A percentile compares a stretch with the other conserved stretches of the same genome.
Conservation (phyloP, 1,140 invertebrate species). For the Drosophila orena region DNA sequence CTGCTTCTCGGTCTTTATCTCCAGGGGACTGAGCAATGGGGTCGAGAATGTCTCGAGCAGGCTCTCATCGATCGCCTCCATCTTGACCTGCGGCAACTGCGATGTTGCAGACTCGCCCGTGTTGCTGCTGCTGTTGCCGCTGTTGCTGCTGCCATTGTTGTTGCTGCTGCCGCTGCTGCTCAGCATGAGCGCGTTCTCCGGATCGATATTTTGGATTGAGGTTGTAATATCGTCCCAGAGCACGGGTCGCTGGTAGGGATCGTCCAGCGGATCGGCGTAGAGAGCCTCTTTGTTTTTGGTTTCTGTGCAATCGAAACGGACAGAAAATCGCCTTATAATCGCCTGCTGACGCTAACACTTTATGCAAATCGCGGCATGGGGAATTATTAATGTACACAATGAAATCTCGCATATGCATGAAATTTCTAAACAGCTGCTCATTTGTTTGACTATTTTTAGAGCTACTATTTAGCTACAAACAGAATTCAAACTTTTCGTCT, state of each 20-base stretch:
- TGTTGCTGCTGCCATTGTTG: conserved; percentile 31
- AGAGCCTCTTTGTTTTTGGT: conserved; percentile 85
- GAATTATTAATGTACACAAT: conserved; percentile 69
- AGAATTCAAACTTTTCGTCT: conserved; percentile 1
- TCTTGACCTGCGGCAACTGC: conserved; percentile 88
- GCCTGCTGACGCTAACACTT: conserved; percentile 65
- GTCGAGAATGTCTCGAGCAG: conserved; percentile 85
- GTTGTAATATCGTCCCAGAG: conserved; percentile 95
- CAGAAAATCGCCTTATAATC: conserved; percentile 62
- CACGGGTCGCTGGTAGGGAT: conserved; percentile 92
- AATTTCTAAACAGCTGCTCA: conserved; percentile 69
- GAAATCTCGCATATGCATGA: conserved; percentile 81
- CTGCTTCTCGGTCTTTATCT: conserved; percentile 88
- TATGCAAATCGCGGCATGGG: conserved; percentile 60
- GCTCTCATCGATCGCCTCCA: conserved; percentile 89
- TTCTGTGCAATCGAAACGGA: conserved; percentile 41
- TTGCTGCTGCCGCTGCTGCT: conserved; percentile 76
- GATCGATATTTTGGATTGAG: conserved; percentile 94
- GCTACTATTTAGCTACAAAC: background rate
- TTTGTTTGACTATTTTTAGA: conserved; percentile 66
- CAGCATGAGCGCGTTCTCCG: conserved; percentile 94
- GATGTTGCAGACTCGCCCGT: conserved; percentile 42
- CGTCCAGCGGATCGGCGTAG: conserved; percentile 88
- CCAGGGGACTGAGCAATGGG: conserved; percentile 89
- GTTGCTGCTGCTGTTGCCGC: conserved; percentile 39